Conservation (phyloP, 2,113 vertebrate genomes). For the Syngnathus scovelli region DNA sequence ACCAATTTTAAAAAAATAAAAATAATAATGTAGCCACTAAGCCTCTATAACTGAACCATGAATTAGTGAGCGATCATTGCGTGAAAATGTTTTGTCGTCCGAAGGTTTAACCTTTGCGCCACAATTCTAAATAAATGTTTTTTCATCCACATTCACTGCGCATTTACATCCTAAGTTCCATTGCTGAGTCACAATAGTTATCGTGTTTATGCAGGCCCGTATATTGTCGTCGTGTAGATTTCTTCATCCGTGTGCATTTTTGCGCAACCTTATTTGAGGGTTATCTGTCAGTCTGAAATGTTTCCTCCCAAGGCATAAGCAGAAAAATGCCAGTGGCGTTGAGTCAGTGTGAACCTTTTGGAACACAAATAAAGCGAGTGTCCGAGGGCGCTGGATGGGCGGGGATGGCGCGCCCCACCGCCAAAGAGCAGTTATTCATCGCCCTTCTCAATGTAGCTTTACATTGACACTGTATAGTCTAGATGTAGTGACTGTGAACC, state of each 20-base stretch:
- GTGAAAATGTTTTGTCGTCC: too few relatives aligned
- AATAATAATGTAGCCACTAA: too few relatives aligned
- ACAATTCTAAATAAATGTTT: not conserved
- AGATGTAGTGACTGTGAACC: constrained; percentile 74
- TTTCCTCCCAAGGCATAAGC: constrained; percentile 8
- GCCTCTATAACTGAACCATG: too few relatives aligned
- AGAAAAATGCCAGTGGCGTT: constrained; percentile 30
- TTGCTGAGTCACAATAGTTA: not conserved
- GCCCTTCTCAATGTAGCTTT: constrained; percentile 47
- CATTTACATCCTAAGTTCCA: not conserved
- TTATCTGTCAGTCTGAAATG: not conserved
- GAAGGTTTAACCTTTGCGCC: too few relatives aligned
- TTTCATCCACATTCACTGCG: not conserved
- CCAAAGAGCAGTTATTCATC: constrained; percentile 51
- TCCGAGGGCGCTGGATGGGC: constrained; percentile 34
- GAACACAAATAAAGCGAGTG: constrained; percentile 59
- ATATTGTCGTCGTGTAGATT: not conserved
- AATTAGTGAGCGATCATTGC: too few relatives aligned
- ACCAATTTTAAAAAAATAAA: too few relatives aligned
- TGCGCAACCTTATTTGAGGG: constrained; percentile 5
- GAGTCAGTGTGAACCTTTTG: constrained; percentile 47
- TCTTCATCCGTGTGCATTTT: not conserved
- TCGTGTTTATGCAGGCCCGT: not conserved
- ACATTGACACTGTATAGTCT: constrained; percentile 80
- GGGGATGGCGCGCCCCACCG: constrained; percentile 49